phyloP scores from a whole-genome alignment of 2,888 invertebrate species.

The Choreutis nemorana region DNA sequence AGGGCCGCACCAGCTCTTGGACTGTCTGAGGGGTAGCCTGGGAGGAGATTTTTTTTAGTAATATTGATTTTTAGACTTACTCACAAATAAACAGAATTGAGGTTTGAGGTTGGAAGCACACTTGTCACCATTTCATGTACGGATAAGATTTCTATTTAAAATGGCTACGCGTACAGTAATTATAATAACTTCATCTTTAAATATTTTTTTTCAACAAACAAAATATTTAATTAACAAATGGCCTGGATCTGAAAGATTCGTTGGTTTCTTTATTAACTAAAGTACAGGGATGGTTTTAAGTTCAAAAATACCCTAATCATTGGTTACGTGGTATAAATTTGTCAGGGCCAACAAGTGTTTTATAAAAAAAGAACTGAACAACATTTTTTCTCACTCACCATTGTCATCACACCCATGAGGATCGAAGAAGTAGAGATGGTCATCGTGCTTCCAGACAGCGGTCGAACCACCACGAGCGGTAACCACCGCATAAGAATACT shows the following conservation, averaged over 20 bases:
- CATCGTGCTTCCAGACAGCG: slow-evolving; percentile 62
- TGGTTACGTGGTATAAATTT: no score
- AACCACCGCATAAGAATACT: slow-evolving; percentile 53
- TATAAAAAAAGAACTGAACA: no score
- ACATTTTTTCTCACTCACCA: slow-evolving; percentile 44
- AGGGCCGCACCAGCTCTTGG: slow-evolving; percentile 34
- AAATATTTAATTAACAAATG: not conserved
- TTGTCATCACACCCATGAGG: slow-evolving; percentile 66
- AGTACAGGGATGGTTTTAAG: no score
- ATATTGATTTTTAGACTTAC: not conserved
- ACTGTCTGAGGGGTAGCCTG: slow-evolving; percentile 38
- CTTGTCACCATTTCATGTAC: not conserved
- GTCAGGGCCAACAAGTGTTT: slow-evolving; percentile 6
- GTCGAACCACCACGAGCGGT: slow-evolving; percentile 63
- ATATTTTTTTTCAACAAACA: not conserved
- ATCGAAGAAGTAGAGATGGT: slow-evolving; percentile 63
- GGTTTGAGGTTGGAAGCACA: not conserved
- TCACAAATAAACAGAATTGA: not conserved
- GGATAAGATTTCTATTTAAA: not conserved
- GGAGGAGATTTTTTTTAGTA: not conserved
- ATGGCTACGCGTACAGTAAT: slow-evolving; percentile 1
- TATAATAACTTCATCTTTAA: slow-evolving; percentile 1
- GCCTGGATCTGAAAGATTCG: no score
- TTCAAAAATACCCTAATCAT: no score
- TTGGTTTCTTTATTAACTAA: no score